Evolutionary conservation across 2,888 invertebrate genomes (phyloP).

Genomic region (Lingula anatina): DNA sequence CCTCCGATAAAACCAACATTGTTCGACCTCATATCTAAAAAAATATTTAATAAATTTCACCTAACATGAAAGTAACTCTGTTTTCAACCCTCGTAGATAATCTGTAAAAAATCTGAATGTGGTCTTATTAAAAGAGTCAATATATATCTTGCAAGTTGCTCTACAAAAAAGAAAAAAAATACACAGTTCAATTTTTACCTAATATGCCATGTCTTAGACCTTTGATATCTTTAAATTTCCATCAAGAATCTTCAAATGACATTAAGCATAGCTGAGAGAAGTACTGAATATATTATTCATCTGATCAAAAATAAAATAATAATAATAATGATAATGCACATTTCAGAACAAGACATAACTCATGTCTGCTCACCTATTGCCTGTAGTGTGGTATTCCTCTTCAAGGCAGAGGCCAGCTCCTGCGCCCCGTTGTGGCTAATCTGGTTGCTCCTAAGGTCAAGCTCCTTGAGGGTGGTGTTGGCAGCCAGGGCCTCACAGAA

Average conservation of each 20-base stretch:
- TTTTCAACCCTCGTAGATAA: not conserved
- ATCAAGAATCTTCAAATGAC: too few relatives aligned
- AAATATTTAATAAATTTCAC: not conserved
- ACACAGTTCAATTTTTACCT: too few relatives aligned
- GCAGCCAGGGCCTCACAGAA: constrained; percentile 49
- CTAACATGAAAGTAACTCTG: not conserved
- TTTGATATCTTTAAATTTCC: too few relatives aligned
- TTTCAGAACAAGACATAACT: not conserved
- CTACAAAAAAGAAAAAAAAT: too few relatives aligned
- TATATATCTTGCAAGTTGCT: not conserved
- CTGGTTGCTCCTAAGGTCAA: constrained; percentile 52
- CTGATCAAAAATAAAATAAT: not conserved
- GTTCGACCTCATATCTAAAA: constrained; percentile 50
- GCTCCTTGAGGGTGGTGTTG: constrained; percentile 36
- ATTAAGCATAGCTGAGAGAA: too few relatives aligned
- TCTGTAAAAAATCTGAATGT: not conserved
- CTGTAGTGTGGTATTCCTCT: constrained; percentile 40
- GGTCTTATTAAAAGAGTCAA: not conserved
- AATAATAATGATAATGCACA: not conserved
- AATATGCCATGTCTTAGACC: too few relatives aligned
- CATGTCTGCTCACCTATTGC: constrained; percentile 35
- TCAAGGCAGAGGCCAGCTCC: constrained; percentile 41
- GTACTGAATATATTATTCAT: not conserved
- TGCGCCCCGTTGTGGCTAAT: constrained; percentile 47
- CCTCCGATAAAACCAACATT: constrained; percentile 50